phyloP scores from a whole-genome alignment of 2,113 vertebrate species.

The Solenodon paradoxus region DNA sequence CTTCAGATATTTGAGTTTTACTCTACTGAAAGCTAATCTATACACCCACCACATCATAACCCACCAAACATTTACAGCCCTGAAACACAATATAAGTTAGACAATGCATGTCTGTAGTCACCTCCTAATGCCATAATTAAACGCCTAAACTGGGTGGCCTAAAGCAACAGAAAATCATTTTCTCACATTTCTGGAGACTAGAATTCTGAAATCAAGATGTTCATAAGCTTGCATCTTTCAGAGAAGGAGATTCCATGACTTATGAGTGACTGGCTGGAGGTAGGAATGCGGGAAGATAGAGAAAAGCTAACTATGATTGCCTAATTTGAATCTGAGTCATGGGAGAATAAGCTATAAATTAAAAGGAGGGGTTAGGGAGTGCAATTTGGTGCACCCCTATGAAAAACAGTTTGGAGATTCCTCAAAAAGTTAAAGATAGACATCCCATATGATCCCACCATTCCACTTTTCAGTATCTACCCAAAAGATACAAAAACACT shows the following conservation, averaged over 20 bases:
- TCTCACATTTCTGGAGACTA: background rate
- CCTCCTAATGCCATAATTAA: background rate
- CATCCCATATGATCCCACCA: no score
- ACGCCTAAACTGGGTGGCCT: background rate
- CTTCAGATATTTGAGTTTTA: background rate
- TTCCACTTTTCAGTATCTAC: no score
- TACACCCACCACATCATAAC: background rate
- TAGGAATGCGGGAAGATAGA: background rate
- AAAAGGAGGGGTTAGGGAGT: no score
- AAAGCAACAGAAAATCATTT: background rate
- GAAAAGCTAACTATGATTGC: background rate
- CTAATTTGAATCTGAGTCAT: background rate
- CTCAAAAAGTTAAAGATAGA: no score
- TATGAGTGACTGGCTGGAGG: no score
- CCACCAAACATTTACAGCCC: background rate
- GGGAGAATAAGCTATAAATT: background rate
- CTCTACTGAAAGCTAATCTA: background rate
- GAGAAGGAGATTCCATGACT: background rate
- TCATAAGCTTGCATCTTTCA: background rate
- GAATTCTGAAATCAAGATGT: background rate
- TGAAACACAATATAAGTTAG: background rate
- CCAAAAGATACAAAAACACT: no score
- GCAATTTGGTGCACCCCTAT: no score
- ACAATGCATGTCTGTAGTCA: background rate
- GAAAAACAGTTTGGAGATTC: no score